Evolutionary conservation across 2,113 vertebrate genomes (phyloP).

Genomic region (Ammodytes dubius): DNA sequence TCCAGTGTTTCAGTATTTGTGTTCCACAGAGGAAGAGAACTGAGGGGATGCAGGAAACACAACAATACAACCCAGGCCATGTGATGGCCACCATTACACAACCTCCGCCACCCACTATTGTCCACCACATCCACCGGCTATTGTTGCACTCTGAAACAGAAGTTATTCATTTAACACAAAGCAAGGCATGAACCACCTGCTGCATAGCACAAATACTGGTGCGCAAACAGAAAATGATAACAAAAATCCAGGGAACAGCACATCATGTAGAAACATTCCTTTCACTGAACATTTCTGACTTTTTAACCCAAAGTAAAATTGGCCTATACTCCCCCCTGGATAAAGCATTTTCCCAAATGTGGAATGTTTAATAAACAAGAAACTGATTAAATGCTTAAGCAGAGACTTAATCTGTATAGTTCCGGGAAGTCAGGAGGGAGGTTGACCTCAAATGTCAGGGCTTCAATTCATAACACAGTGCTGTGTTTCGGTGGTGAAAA

Average conservation of each 20-base stretch:
- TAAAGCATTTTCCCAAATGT: neutral
- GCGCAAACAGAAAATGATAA: constrained; percentile 7
- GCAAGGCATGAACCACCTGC: constrained; percentile 61
- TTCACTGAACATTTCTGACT: constrained; percentile 14
- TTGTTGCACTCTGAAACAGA: constrained; percentile 57
- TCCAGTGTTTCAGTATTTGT: constrained; percentile 48
- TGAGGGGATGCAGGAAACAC: constrained; percentile 70
- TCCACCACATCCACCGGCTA: constrained; percentile 63
- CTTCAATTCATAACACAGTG: neutral
- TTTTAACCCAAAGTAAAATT: neutral
- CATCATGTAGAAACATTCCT: constrained; percentile 13
- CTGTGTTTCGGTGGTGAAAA: constrained; percentile 24
- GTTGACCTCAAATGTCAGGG: constrained; percentile 35
- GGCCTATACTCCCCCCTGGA: neutral
- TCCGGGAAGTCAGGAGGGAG: constrained; percentile 20
- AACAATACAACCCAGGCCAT: constrained; percentile 66
- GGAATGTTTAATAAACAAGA: neutral
- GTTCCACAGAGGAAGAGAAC: constrained; percentile 69
- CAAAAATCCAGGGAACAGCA: neutral
- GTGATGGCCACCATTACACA: constrained; percentile 63
- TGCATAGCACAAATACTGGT: constrained; percentile 34
- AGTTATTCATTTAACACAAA: constrained; percentile 71
- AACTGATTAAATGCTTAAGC: constrained; percentile 11
- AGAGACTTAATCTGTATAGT: constrained; percentile 11
- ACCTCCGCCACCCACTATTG: constrained; percentile 70